Evolutionary conservation across 1,140 invertebrate genomes (phyloP), one percentile per base, ranked within the genome.

Genomic region (Pantala flavescens): DNA sequence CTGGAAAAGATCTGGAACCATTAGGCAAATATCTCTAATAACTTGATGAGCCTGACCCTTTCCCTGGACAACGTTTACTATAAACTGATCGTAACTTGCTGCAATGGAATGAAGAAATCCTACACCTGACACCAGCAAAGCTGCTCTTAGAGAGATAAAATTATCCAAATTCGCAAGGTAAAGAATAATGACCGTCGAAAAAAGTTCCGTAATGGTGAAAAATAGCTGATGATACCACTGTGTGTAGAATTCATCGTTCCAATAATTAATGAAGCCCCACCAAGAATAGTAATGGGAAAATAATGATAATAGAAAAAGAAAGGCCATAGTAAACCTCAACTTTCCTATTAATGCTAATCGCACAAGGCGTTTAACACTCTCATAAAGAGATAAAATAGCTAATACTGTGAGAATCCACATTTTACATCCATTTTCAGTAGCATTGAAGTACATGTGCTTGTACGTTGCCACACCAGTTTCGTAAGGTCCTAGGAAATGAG

Each of bases 361-460:
- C 24, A 89, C 82, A 24, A 93, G 80, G 77, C 88, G 86, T 78
- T 90, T 90, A 7, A 90, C 82, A 75, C 87, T 87, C 82, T 93
- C 92, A 80, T 94, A 93, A 24, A 90, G 83, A 10, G 84, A 79
- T 71, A 93, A 85, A 12, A 93, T 80, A 63, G 87, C 89, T 21
- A 91, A 75, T 7, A 91, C 87, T 0, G 90, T 87, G 2, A 89
- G 81, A 16, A 87, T 81, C 92, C 92, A 94, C 78, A 94, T 93
- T 83, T 93, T 91, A 72, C 90, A 83, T 7, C 88, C 89, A 76
- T 91, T 90, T 55, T 83, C 81, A 5, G 91, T 93, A 24, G 89
- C 88, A 80, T 94, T 94, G 82, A 94, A 93, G 81, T 93, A 94
- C 79, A 94, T 87, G 79, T 94, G 91, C 80, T 93, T 93, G 81